phyloP scores from a whole-genome alignment of 2,113 vertebrate species.

The Vimba vimba region DNA sequence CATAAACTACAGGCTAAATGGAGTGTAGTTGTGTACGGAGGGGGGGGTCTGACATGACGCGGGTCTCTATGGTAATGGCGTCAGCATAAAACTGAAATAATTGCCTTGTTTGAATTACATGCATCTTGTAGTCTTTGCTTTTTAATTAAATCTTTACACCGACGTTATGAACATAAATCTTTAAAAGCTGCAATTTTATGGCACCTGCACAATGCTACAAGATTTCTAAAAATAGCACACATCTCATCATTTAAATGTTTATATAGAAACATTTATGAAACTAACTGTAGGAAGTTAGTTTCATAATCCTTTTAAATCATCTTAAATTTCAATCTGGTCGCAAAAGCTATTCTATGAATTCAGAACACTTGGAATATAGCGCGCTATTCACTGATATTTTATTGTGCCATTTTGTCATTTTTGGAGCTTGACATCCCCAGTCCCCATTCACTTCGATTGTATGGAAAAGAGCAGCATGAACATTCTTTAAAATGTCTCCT shows the following conservation, averaged over 20 bases:
- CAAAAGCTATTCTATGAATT: neutral
- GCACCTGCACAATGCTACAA: conserved; percentile 2
- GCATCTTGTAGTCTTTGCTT: conserved; percentile 32
- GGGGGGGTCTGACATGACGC: conserved; percentile 41
- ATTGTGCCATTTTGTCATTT: too few species aligned
- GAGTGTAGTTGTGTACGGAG: conserved; percentile 40
- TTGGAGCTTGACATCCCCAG: too few species aligned
- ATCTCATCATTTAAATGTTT: neutral
- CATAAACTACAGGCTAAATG: conserved; percentile 42
- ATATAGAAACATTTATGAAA: neutral
- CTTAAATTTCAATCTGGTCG: neutral
- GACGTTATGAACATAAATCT: conserved; percentile 31
- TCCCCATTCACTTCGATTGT: neutral
- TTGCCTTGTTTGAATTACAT: conserved; percentile 48
- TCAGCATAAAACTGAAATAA: conserved; percentile 59
- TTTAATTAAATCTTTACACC: conserved; percentile 49
- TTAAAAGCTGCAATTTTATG: conserved; percentile 12
- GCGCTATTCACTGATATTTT: too few species aligned
- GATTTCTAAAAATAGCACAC: neutral
- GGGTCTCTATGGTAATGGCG: conserved; percentile 50
- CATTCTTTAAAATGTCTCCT: neutral
- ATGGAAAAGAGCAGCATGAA: neutral
- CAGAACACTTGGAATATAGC: neutral
- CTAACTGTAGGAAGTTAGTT: neutral
- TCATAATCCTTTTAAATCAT: neutral